Evolutionary conservation across 2,797 vertebrate genomes (phyloP).

Genomic region (Notamacropus eugenii): DNA sequence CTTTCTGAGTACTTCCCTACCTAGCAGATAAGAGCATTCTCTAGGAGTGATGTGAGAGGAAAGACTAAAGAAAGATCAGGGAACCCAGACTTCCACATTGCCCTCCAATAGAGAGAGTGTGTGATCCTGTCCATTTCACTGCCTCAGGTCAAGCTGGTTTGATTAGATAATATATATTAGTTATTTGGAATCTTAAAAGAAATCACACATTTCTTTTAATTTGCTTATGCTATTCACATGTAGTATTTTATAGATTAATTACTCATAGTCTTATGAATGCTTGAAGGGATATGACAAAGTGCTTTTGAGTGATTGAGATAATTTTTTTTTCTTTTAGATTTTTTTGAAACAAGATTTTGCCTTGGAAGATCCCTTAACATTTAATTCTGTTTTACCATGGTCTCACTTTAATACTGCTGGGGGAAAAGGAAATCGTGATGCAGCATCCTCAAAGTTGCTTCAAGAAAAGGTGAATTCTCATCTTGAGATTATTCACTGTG

Average conservation of each 20-base stretch:
- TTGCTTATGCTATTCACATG: slow-evolving; percentile 55
- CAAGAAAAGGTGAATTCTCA: slow-evolving; percentile 94
- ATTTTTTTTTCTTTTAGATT: slow-evolving; percentile 89
- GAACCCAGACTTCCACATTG: neutral
- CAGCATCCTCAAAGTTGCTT: slow-evolving; percentile 94
- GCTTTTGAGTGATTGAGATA: slow-evolving; percentile 71
- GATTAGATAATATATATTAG: neutral
- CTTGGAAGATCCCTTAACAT: slow-evolving; percentile 95
- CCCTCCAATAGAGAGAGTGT: neutral
- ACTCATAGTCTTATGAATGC: slow-evolving; percentile 49
- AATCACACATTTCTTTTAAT: neutral
- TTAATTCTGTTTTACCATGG: slow-evolving; percentile 97
- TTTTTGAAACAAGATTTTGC: slow-evolving; percentile 98
- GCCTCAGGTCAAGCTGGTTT: neutral
- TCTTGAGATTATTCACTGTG: neutral
- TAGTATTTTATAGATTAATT: slow-evolving; percentile 56
- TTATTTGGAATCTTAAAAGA: slow-evolving; percentile 28
- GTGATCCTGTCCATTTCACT: neutral
- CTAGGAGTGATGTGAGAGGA: neutral
- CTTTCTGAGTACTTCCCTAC: neutral
- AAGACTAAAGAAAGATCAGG: neutral
- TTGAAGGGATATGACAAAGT: slow-evolving; percentile 56
- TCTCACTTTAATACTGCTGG: slow-evolving; percentile 96
- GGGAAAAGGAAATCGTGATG: slow-evolving; percentile 93
- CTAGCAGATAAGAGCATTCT: neutral